phyloP scores from a whole-genome alignment of 1,140 invertebrate genomes.

The Potamilus streckersoni region DNA sequence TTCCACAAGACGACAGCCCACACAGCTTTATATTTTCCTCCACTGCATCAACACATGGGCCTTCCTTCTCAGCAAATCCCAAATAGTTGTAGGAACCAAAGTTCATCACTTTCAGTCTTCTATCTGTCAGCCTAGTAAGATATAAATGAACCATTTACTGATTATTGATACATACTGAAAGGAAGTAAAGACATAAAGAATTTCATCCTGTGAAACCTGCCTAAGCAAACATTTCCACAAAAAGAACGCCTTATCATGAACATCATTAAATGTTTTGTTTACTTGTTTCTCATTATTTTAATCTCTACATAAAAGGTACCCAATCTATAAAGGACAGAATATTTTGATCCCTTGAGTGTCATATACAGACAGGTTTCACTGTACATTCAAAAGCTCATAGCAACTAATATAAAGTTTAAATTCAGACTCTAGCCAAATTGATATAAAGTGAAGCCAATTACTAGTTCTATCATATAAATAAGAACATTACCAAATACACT shows the following conservation, averaged over 20 bases:
- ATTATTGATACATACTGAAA: neutral
- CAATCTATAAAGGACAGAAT: too few relatives aligned
- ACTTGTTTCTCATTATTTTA: neutral
- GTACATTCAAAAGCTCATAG: too few relatives aligned
- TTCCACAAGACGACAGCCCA: conserved; percentile 61
- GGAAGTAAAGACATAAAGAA: neutral
- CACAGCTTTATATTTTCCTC: conserved; percentile 54
- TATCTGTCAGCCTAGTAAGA: conserved; percentile 52
- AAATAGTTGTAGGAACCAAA: conserved; percentile 72
- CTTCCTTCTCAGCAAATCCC: conserved; percentile 70
- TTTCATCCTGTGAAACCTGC: neutral
- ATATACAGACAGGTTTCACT: too few relatives aligned
- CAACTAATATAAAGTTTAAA: too few relatives aligned
- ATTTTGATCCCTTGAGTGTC: too few relatives aligned
- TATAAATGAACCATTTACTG: neutral
- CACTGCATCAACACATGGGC: conserved; percentile 65
- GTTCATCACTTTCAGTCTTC: conserved; percentile 66
- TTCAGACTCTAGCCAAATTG: too few relatives aligned
- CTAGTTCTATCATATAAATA: too few relatives aligned
- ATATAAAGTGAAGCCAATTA: too few relatives aligned
- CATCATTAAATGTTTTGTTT: neutral
- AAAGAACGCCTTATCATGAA: neutral
- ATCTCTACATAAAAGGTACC: too few relatives aligned
- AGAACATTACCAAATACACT: too few relatives aligned
- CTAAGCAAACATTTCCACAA: neutral